Conservation (phyloP, 2,113 vertebrate species). For the Morone saxatilis region DNA sequence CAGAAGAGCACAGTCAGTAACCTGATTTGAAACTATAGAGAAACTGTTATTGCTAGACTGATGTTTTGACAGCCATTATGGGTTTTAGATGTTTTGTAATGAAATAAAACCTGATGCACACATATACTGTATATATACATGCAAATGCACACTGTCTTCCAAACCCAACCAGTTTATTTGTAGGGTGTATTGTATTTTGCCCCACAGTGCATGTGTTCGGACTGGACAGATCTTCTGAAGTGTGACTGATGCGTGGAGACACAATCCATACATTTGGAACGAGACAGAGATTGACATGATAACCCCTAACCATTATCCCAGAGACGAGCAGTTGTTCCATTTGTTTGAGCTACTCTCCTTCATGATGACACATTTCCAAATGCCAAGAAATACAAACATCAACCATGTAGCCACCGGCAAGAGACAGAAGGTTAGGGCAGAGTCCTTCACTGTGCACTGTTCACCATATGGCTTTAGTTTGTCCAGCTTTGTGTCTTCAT, state of each 20-base stretch:
- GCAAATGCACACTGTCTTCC: not conserved
- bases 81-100: not conserved
- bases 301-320: slow-evolving; percentile 56
- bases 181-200: slow-evolving; percentile 34
- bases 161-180: slow-evolving; percentile 35
- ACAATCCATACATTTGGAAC: slow-evolving; percentile 51
- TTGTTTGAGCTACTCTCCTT: slow-evolving; percentile 40
- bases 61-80: not conserved
- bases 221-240: slow-evolving; percentile 34
- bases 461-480: slow-evolving; percentile 46
- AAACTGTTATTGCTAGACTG: slow-evolving; percentile 4
- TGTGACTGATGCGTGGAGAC: slow-evolving; percentile 60
- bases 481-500: slow-evolving; percentile 27
- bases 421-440: slow-evolving; percentile 45
- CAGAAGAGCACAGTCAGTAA: not conserved
- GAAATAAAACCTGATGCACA: not conserved
- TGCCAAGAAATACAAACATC: slow-evolving; percentile 26
- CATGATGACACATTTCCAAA: slow-evolving; percentile 25
- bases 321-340: slow-evolving; percentile 25
- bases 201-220: slow-evolving; percentile 10
- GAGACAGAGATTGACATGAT: slow-evolving; percentile 59
- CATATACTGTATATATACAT: not conserved
- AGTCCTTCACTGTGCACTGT: slow-evolving; percentile 22
- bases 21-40: not conserved
- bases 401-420: slow-evolving; percentile 18